These are phyloP conservation scores for Xylocopa sonorina DNA, from an alignment of 1,140 invertebrate species.

Conservation along the genomic window DNA sequence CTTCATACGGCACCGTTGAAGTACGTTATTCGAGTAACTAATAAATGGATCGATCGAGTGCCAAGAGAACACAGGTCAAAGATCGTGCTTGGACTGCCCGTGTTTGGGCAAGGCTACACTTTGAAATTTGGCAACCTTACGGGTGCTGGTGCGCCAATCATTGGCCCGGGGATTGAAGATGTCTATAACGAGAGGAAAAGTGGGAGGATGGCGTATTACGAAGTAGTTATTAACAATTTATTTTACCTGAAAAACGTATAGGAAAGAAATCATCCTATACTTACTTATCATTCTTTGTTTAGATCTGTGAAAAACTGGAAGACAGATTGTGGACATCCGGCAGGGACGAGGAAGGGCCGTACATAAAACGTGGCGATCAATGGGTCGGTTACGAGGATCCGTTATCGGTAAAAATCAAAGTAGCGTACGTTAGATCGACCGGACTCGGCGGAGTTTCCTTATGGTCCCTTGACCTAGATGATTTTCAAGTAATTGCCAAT, in stretches of 20 bases:
- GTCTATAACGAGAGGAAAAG: slow-evolving; percentile 84
- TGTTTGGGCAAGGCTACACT: slow-evolving; percentile 85
- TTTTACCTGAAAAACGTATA: neutral
- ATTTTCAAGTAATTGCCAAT: slow-evolving; percentile 81
- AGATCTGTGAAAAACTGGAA: slow-evolving; percentile 87
- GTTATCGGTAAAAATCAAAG: slow-evolving; percentile 86
- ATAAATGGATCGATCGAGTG: slow-evolving; percentile 74
- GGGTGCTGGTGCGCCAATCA: slow-evolving; percentile 72
- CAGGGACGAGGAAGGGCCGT: slow-evolving; percentile 88
- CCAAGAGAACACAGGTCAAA: slow-evolving; percentile 81
- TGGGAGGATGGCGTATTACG: slow-evolving; percentile 86
- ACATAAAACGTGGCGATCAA: slow-evolving; percentile 88
- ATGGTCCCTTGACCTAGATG: slow-evolving; percentile 87
- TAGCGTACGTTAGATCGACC: slow-evolving; percentile 85
- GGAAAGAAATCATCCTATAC: no score
- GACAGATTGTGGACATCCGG: slow-evolving; percentile 83
- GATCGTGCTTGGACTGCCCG: slow-evolving; percentile 84
- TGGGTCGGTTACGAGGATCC: slow-evolving; percentile 93
- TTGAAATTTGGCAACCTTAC: slow-evolving; percentile 79
- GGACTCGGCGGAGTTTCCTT: slow-evolving; percentile 87
- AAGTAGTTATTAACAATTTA: slow-evolving; percentile 75
- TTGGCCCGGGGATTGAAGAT: slow-evolving; percentile 83
- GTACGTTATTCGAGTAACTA: slow-evolving; percentile 58
- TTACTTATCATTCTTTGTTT: slow-evolving; percentile 72
- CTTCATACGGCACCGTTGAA: slow-evolving; percentile 72